These are phyloP conservation scores for Helicoverpa armigera DNA, from an alignment of 1,140 invertebrate genomes.

Conservation along the genomic window DNA sequence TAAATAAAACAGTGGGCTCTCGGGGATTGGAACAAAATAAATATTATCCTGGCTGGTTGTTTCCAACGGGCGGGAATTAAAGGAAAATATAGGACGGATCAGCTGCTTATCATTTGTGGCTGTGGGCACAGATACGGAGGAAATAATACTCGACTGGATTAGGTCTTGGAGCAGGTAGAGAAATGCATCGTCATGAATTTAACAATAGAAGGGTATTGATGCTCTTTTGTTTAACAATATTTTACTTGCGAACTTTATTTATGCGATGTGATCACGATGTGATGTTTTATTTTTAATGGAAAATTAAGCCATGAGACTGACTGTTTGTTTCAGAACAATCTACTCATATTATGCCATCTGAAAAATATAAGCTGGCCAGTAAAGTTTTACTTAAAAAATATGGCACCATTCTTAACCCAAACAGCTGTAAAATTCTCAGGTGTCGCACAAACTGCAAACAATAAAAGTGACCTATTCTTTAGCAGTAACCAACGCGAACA, in stretches of 20 bases:
- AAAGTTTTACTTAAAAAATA: too few species aligned
- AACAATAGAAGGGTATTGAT: not conserved
- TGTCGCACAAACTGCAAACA: not conserved
- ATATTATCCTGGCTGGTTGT: conserved; percentile 52
- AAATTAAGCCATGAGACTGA: too few species aligned
- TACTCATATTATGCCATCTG: too few species aligned
- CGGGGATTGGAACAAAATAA: conserved; percentile 59
- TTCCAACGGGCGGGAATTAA: conserved; percentile 16
- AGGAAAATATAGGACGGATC: conserved; percentile 40
- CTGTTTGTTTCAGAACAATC: too few species aligned
- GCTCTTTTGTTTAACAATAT: too few species aligned
- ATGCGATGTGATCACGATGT: too few species aligned
- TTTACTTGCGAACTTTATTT: too few species aligned
- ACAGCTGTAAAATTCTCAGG: too few species aligned
- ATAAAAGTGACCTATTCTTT: not conserved
- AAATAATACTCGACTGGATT: conserved; percentile 14
- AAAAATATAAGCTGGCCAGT: too few species aligned
- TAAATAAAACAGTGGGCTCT: conserved; percentile 61
- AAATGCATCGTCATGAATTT: not conserved
- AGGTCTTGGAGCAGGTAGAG: not conserved
- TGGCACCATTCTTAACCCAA: too few species aligned
- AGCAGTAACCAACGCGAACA: not conserved
- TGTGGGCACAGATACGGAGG: not conserved
- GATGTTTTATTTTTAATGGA: too few species aligned
- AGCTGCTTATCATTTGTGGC: conserved; percentile 31